Percentiles rank a stretch among this genome's conserved stretches.
Evolutionary conservation across 2,113 vertebrate species (phyloP).

Genomic region (Bubo scandiacus): DNA sequence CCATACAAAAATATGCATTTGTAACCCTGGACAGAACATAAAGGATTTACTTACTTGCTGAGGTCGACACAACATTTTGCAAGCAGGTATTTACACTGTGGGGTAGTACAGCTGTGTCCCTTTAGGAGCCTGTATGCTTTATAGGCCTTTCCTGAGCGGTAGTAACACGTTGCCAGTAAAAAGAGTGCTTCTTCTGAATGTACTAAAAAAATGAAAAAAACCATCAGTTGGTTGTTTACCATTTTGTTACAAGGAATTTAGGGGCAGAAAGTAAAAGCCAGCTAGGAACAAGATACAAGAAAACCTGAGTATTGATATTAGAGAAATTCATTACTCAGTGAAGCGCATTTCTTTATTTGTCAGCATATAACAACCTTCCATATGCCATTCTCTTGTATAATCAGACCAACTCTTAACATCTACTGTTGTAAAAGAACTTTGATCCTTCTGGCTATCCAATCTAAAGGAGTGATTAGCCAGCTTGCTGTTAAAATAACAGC

Average conservation of each 20-base stretch:
- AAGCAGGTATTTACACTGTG: constrained; percentile 95
- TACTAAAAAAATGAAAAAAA: constrained; percentile 57
- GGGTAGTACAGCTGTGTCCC: constrained; percentile 93
- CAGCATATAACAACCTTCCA: neutral
- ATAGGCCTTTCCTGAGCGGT: constrained; percentile 97
- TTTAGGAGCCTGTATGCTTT: constrained; percentile 96
- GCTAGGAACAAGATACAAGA: neutral
- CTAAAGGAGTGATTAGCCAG: neutral
- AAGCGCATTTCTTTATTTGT: neutral
- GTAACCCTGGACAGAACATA: neutral
- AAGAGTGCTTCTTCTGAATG: constrained; percentile 94
- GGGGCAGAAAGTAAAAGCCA: neutral
- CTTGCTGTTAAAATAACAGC: neutral
- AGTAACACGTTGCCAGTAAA: constrained; percentile 95
- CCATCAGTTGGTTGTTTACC: neutral
- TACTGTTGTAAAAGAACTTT: neutral
- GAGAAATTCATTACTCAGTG: neutral
- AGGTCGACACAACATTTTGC: constrained; percentile 97
- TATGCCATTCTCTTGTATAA: accelerated
- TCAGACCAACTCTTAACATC: neutral
- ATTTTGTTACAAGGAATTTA: neutral
- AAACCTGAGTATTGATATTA: neutral
- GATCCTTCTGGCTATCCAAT: neutral
- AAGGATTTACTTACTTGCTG: constrained; percentile 87
- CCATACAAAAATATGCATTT: neutral